Base-by-base conservation (phyloP, 2,888 invertebrate genomes). In the Villa cingulata region DNA sequence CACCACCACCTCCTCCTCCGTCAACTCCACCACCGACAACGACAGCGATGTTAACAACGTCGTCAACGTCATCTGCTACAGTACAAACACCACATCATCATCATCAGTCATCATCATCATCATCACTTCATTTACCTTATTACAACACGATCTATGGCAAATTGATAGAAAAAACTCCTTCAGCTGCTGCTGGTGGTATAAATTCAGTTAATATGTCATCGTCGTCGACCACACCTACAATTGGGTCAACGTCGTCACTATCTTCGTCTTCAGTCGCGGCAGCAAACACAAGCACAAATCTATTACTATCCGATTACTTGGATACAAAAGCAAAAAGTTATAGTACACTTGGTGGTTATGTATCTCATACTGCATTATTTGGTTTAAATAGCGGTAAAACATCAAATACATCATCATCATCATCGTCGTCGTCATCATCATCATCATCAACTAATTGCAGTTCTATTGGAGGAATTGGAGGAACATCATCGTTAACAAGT, bases 161-260 rank as follows among this genome's bases (percentile, higher is more conserved):
- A 68, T 59, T 75, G 66, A 65, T 77, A 68, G 76, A 77, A 68
- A 46, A 68, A 32, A 32, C 29, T 32, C 23, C 23, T n/a, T n/a
- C 15, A 39, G 20, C 6, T 39, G 4, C 4, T 19, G 12, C 7
- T 9, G 2, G 10, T 17, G 15, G 6, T 12, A 23, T 17, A 7
- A 23, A 23, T 23, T 23, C 23, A 6, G 7, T 23, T 23, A 23
- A 23, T 23, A 4, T 23, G 7, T 7, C 23, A 23, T 27, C 32
- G 10, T 32, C 17, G 38, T 29, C 37, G 29, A n/a, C n/a, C n/a
- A n/a, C n/a, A n/a, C n/a, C n/a, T n/a, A n/a, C n/a, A n/a, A n/a
- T n/a, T 50, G 6, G 18, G 0, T 10, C 48, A 1, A 16, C 43
- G 7, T 27, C 48, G 10, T 16, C 48, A 27, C 7, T 29, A 12